A percentile compares a stretch with the other conserved stretches of the same genome.
Evolutionary conservation across 2,113 vertebrate genomes (phyloP).

Genomic region (Salminus brasiliensis): DNA sequence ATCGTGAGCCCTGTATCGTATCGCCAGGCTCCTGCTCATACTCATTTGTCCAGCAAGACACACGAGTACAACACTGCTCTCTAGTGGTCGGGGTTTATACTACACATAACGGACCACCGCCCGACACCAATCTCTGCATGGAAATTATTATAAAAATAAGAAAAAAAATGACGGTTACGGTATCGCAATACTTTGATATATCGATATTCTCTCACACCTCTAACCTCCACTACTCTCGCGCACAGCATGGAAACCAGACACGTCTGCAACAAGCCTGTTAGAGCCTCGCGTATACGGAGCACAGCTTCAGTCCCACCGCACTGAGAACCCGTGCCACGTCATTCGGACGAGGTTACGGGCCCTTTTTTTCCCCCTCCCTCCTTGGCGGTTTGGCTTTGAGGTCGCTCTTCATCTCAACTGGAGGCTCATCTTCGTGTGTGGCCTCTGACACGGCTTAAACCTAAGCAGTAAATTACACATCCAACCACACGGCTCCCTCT

Average conservation of each 20-base stretch:
- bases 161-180: too few relatives aligned
- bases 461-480: neutral
- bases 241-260: neutral
- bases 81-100: too few relatives aligned
- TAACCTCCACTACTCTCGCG: neutral
- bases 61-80: too few relatives aligned
- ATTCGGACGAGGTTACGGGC: neutral
- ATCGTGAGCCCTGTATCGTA: too few relatives aligned
- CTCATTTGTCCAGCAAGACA: too few relatives aligned
- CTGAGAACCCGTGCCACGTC: too few relatives aligned
- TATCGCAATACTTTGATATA: neutral
- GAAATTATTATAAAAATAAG: too few relatives aligned
- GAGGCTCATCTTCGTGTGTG: neutral
- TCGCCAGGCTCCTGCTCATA: too few relatives aligned
- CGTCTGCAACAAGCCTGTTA: neutral
- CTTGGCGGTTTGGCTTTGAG: neutral
- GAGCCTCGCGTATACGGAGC: neutral
- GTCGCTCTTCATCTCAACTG: neutral
- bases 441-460: neutral
- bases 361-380: slow-evolving; percentile 26
- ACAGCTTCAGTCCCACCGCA: neutral
- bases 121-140: too few relatives aligned
- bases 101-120: too few relatives aligned
- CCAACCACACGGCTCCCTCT: neutral
- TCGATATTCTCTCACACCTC: too few relatives aligned